phyloP scores from a whole-genome alignment of 2,113 vertebrate genomes.

The Thunnus thynnus region DNA sequence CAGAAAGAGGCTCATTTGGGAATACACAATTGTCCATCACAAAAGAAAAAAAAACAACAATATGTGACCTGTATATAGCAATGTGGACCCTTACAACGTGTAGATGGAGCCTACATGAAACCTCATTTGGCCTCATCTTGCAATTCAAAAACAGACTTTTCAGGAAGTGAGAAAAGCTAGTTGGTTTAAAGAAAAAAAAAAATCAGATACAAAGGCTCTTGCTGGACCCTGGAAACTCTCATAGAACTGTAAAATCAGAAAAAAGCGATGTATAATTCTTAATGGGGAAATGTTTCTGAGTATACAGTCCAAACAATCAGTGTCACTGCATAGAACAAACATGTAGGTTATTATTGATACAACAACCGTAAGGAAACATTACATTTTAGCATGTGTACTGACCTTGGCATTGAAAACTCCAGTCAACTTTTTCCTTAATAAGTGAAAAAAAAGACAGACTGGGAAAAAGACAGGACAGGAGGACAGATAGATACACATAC shows the following conservation, averaged over 20 bases:
- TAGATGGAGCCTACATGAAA: slow-evolving; percentile 25
- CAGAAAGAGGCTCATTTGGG: slow-evolving; percentile 47
- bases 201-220: slow-evolving; percentile 48
- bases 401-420: slow-evolving; percentile 9
- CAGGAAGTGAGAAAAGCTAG: slow-evolving; percentile 24
- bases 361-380: slow-evolving; percentile 14
- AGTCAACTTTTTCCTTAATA: slow-evolving; percentile 11
- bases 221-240: slow-evolving; percentile 48
- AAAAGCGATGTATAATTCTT: slow-evolving; percentile 14
- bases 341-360: slow-evolving; percentile 24
- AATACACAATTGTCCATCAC: slow-evolving; percentile 77
- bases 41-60: slow-evolving; percentile 51
- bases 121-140: slow-evolving; percentile 27
- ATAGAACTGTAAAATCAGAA: slow-evolving; percentile 34
- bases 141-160: slow-evolving; percentile 12
- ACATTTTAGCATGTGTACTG: slow-evolving; percentile 6
- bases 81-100: slow-evolving; percentile 42
- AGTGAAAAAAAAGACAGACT: background rate
- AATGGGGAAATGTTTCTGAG: background rate
- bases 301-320: slow-evolving; percentile 9
- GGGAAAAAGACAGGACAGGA: slow-evolving; percentile 28
- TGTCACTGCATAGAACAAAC: slow-evolving; percentile 64
- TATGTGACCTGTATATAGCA: slow-evolving; percentile 52
- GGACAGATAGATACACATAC: slow-evolving; percentile 21
- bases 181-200: slow-evolving; percentile 29